Base-by-base conservation (phyloP, 1,140 invertebrate species). In the Harpegnathos saltator region DNA sequence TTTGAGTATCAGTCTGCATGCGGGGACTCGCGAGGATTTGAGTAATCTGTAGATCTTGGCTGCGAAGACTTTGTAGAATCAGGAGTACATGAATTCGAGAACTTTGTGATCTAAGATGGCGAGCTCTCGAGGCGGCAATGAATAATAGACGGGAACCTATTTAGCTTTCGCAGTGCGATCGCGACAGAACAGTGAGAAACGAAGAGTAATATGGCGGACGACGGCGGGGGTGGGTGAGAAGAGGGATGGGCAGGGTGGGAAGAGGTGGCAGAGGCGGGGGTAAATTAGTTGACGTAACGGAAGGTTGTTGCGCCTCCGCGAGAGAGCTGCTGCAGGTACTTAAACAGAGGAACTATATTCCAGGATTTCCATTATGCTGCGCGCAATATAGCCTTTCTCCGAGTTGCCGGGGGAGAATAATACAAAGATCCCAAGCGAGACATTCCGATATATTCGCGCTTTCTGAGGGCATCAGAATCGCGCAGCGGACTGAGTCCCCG, bases 341-440 rank as follows among this genome's bases (percentile, higher is more conserved):
- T 87, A 87, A 44, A 88, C 75, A 29, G 86, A 61, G 82, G 54
- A 84, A 69, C 82, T 65, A 74, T 83, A 68, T 69, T 72, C 71
- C 15, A 66, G 59, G 52, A 80, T 74, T 61, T 80, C 65, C 71
- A 75, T 88, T 87, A 58, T 68, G 85, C 62, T 56, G 48, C 44
- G 50, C 83, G 86, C 75, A 73, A 82, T 86, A 86, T 86, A 86
- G 68, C 74, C 82, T 87, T 87, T 81, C 69, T 65, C 73, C 19
- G 74, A 84, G 68, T 88, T 88, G 56, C 59, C 54, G 59, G 12
- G 54, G 54, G 56, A 63, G 48, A 54, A 48, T 56, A 82, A 82
- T 82, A 74, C 68, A 15, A 29, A 50, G 24, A 19, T 11, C 48
- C 12, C 9, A 15, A 26, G 22, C 50, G 44, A 66, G 66, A 65